phyloP scores from a whole-genome alignment of 2,113 vertebrate species.

The Erythrocercus mccallii region DNA sequence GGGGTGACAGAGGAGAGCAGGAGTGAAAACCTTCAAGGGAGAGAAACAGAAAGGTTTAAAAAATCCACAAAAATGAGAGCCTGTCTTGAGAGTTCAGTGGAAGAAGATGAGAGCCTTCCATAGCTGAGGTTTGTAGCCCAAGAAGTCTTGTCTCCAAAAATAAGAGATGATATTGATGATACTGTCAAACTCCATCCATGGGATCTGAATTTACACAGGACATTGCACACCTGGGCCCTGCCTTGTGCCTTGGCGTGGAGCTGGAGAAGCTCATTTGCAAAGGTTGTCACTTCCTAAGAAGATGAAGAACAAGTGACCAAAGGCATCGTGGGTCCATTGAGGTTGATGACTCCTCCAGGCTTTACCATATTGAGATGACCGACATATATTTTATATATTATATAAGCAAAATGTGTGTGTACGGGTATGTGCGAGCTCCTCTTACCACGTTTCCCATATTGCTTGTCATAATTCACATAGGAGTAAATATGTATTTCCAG shows the following conservation, averaged over 20 bases:
- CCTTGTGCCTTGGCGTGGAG: fast-evolving
- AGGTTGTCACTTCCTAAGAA: not conserved
- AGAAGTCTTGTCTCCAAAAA: fast-evolving
- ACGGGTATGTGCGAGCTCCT: fast-evolving
- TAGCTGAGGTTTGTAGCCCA: not conserved
- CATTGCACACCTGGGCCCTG: not conserved
- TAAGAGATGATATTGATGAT: not conserved
- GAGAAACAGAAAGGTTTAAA: not conserved
- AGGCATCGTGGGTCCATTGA: fast-evolving
- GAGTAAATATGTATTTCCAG: not conserved
- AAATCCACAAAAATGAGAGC: not conserved
- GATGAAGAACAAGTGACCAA: fast-evolving
- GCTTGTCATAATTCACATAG: not conserved
- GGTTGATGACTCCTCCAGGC: not conserved
- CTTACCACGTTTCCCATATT: not conserved
- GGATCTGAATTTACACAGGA: not conserved
- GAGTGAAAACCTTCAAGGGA: not conserved
- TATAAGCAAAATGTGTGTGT: not conserved
- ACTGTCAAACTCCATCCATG: fast-evolving
- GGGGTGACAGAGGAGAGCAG: not conserved
- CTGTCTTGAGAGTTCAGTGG: not conserved
- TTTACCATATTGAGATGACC: not conserved
- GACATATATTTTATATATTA: not conserved
- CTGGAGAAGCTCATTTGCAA: not conserved
- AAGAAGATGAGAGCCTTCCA: not conserved